Evolutionary conservation across 2,888 invertebrate species (phyloP), one percentile per base, ranked within the genome.

Genomic region (Mythimna vitellina): DNA sequence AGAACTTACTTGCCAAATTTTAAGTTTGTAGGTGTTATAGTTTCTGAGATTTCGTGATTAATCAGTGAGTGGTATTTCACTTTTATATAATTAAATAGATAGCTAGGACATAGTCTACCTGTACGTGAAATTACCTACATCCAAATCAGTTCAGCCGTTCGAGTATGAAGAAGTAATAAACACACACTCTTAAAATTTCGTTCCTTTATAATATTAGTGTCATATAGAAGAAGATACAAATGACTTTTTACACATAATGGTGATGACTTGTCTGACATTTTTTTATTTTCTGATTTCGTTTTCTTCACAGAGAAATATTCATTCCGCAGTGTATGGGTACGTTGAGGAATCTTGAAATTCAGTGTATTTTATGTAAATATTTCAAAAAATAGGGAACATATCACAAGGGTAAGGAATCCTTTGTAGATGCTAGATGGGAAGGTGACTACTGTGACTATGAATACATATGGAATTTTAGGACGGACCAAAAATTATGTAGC

Each of bases 361-460:
- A 53, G 42, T 70, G 29, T 69, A 76, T 76, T 63, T 58, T 5
- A 35, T 61, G 25, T 71, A 63, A 78, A 69, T 80, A 58, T 60
- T 62, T 63, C 25, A 69, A 76, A 74, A 64, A 81, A 76, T 65
- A 25, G 38, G 51, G 22, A 32, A 25, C 53, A 63, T 66, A 76
- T 29, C 54, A 46, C 22, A 56, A 75, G 65, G 29, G 54, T 58
- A 46, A 56, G 70, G 65, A 58, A 66, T 78, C 65, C 77, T 78
- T 78, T 81, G 76, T 81, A 49, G 42, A 62, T 54, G 42, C 63
- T 65, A 51, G 58, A 56, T 56, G 51, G 32, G 49, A 56, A 75
- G 25, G 56, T 53, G 49, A n/a, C 29, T 81, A 32, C 29, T 62
- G 65, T 68, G 60, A 60, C 78, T 2, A 9, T 42, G 8, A 54